A percentile compares a stretch with the other conserved stretches of the same genome.
phyloP scores from a whole-genome alignment of 2,888 invertebrate genomes.

The Siphlonurus alternatus region DNA sequence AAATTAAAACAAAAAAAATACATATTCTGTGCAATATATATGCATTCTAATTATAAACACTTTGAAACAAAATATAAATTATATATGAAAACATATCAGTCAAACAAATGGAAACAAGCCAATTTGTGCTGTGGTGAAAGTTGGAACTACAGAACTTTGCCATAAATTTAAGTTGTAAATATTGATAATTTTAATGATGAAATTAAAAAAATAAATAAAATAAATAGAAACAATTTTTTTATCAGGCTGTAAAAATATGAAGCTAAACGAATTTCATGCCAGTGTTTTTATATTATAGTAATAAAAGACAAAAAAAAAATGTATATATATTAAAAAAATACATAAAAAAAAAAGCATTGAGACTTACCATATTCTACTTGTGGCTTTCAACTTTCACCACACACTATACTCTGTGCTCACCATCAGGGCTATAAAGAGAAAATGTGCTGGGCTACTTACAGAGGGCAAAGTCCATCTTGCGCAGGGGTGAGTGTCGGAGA shows the following conservation, averaged over 20 bases:
- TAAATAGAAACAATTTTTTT: background rate
- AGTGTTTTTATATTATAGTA: too few relatives aligned
- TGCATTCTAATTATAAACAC: too few relatives aligned
- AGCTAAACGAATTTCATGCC: background rate
- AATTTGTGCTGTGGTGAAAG: constrained; percentile 15
- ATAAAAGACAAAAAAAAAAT: background rate
- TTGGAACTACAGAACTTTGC: constrained; percentile 13
- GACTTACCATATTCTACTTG: constrained; percentile 14
- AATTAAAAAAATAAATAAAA: background rate
- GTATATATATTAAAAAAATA: constrained; percentile 8
- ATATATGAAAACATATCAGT: too few relatives aligned
- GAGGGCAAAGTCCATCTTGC: constrained; percentile 70
- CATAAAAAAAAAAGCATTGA: constrained; percentile 7
- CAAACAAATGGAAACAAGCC: too few relatives aligned
- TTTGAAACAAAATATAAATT: too few relatives aligned
- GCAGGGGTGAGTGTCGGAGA: constrained; percentile 37
- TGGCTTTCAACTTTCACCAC: constrained; percentile 15
- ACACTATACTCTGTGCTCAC: constrained; percentile 5
- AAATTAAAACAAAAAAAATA: too few relatives aligned
- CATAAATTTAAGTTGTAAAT: background rate
- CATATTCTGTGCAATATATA: too few relatives aligned
- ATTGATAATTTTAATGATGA: background rate
- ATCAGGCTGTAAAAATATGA: background rate
- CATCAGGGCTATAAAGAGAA: background rate
- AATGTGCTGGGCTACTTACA: constrained; percentile 65